Evolutionary conservation across 2,888 invertebrate genomes (phyloP), one percentile per base, ranked within the genome.

Genomic region (Encarsia formosa): DNA sequence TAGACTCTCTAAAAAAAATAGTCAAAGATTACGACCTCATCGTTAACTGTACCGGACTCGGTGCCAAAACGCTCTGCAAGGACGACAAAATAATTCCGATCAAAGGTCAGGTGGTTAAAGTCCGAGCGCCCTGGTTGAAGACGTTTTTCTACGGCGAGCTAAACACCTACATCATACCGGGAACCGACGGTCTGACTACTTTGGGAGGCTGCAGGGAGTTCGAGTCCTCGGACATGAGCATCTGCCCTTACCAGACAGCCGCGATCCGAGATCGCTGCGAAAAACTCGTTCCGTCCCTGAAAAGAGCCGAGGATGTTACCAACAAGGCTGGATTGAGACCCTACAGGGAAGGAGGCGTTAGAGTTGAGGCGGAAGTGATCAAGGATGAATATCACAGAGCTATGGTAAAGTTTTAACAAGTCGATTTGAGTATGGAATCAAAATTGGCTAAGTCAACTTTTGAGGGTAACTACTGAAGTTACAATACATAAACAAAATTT

Each of bases 91-190:
- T 93, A 54, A 84, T 88, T 23, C 87, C 94, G 0, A 80, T 93
- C 22, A 79, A 92, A 52, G 93, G 94, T 2, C 93, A 93, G 77
- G 81, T 93, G 5, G 75, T 86, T 39, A 90, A 87, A 77, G 82
- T 86, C 1, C 80, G 81, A 49, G 94, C 93, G 1, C 92, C 93
- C 0, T 95, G 93, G 92, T 77, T 95, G 39, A 92, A 91, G 75
- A 86, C 84, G 8, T 92, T 91, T 47, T 88, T 88, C 67, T 95
- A 91, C 66, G 88, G 85, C 0, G 93, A 93, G 66, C 81, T 84
- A 53, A 90, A 91, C 62, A 87, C 91, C 0, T 95, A 95, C 68
- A 81, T 95, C 2, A 81, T 94, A 50, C 93, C 94, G 5, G 87
- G 84, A 0, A 78, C 84, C 56, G 81, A 85, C 58, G 83, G 84